These are phyloP conservation scores for Rhabdophis nuchalis DNA, from an alignment of 2,797 vertebrate genomes.

Conservation along the genomic window DNA sequence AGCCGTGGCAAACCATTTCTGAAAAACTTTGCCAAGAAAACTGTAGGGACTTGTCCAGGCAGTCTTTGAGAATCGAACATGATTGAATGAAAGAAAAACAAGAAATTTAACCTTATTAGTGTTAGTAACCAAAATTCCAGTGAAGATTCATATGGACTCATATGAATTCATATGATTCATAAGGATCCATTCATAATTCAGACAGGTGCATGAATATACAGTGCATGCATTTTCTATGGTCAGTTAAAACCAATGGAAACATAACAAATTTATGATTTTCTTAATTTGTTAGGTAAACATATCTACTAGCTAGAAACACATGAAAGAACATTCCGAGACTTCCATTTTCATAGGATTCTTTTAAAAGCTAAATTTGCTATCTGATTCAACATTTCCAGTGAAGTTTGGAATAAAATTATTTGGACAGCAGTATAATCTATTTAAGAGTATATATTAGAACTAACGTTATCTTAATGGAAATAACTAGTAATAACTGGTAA, in stretches of 20 bases:
- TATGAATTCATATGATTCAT: not conserved
- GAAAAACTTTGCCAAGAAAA: not conserved
- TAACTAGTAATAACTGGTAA: too few species aligned
- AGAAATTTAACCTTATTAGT: not conserved
- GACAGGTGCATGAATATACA: not conserved
- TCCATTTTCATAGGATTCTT: not conserved
- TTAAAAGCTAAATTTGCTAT: not conserved
- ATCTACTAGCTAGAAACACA: not conserved
- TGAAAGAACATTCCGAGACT: not conserved
- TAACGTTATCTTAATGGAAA: not conserved
- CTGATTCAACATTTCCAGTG: not conserved
- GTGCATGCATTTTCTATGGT: not conserved
- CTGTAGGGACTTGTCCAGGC: not conserved
- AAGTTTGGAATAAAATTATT: not conserved
- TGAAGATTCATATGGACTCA: not conserved
- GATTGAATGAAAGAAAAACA: not conserved
- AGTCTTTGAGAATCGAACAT: not conserved
- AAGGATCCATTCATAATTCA: not conserved
- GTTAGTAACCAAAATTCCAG: not conserved
- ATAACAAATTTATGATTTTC: not conserved
- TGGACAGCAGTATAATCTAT: not conserved
- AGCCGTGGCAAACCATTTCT: not conserved
- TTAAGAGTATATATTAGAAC: not conserved
- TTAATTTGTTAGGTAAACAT: not conserved
- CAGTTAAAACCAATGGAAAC: not conserved